Evolutionary conservation across 2,888 invertebrate genomes (phyloP), one percentile per base, ranked within the genome.

Genomic region (Monoplex corrugatus): DNA sequence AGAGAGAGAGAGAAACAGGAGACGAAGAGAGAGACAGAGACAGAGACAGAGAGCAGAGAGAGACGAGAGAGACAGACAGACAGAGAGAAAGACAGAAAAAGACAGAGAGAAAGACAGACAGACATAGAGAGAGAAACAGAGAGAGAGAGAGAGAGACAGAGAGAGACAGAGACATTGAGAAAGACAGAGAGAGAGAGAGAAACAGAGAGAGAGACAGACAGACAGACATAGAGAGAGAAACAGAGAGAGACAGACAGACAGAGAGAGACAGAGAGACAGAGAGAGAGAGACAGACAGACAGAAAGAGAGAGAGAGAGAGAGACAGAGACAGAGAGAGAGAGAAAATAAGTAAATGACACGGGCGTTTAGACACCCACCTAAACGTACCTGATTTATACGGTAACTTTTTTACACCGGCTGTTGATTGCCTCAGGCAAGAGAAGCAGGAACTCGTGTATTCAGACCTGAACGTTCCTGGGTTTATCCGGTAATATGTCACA

Each of bases 211-310:
- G 32, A 72, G 32, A 72, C 35, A 72, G 32, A 72, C 35, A 72
- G 32, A 72, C 35, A 72, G 6, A 35, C 32, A 72, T 3, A 63
- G 63, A 63, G 16, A 63, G 63, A 23, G 23, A 8, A 8, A 23
- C 3, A 23, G 23, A 78, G 35, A 35, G 35, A 35, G 5, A 78
- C 32, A 78, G 78, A 78, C 10, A 78, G 78, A 78, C 32, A 78
- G 35, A 78, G 78, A 78, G 78, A 35, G 5, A 78, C 32, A 78
- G 78, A 78, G 78, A 78, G 35, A 78, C 32, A 78, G 78, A 78
- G 35, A 78, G 78, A 78, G 78, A 78, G 78, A 78, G 78, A 78
- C 32, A 78, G 35, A 78, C 32, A 78, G 40, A 78, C 13, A 78
- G 35, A 35, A n/a, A 78, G 35, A 78, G 13, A 78, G 35, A 38